Evolutionary conservation across 2,888 invertebrate species (phyloP).

Genomic region (Drosophila multiciliata): DNA sequence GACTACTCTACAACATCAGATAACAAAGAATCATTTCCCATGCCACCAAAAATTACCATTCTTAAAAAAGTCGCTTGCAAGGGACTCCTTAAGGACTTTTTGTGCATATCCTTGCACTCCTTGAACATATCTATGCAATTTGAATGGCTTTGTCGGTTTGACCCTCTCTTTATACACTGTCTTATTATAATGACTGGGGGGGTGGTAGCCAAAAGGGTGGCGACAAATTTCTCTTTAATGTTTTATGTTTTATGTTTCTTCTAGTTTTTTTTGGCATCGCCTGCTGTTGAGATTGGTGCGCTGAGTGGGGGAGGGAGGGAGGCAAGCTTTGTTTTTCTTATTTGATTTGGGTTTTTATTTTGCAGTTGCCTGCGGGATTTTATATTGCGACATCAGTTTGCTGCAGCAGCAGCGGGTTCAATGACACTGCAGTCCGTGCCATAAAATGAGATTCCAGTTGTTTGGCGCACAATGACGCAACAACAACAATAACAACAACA

Average conservation of each 20-base stretch:
- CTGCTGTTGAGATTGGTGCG: not conserved
- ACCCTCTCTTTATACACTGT: constrained; percentile 14
- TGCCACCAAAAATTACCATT: not conserved
- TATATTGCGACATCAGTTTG: constrained; percentile 54
- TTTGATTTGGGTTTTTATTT: constrained; percentile 44
- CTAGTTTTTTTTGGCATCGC: constrained; percentile 22
- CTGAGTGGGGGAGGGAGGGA: not conserved
- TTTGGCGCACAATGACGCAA: constrained; percentile 63
- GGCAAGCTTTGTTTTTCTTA: constrained; percentile 33
- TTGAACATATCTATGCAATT: not conserved
- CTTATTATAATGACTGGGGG: not conserved
- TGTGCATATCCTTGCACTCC: not conserved
- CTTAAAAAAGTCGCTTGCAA: not conserved
- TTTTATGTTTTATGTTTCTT: constrained; percentile 11
- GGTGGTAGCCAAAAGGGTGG: constrained; percentile 1
- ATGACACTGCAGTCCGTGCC: constrained; percentile 58
- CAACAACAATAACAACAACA: constrained; percentile 23
- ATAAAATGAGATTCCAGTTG: constrained; percentile 66
- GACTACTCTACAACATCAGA: not conserved
- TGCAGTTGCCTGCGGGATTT: constrained; percentile 54
- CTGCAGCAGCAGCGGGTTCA: constrained; percentile 54
- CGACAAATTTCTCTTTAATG: constrained; percentile 40
- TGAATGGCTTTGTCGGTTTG: constrained; percentile 14
- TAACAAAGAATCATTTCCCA: not conserved
- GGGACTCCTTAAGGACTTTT: not conserved